A percentile compares a stretch with the other conserved stretches of the same genome.
Evolutionary conservation across 1,140 invertebrate species (phyloP).

Genomic region (Zaprionus nigranus): DNA sequence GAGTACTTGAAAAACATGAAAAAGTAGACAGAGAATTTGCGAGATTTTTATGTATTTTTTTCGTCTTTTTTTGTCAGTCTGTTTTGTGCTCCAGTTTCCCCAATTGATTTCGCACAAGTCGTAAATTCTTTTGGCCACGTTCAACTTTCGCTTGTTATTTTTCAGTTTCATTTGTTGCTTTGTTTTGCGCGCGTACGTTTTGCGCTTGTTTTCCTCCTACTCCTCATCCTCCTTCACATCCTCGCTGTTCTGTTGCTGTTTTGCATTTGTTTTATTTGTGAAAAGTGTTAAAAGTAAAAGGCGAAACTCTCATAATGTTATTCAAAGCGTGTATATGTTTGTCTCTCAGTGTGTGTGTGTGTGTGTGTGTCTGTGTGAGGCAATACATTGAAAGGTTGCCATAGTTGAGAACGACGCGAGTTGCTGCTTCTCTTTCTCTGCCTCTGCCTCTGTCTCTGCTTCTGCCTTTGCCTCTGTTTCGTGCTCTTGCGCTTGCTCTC

Average conservation of each 20-base stretch:
- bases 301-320: slow-evolving; percentile 75
- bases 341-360: slow-evolving; percentile 21
- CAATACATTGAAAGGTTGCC: slow-evolving; percentile 52
- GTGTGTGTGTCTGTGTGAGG: slow-evolving; percentile 33
- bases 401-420: slow-evolving; percentile 65
- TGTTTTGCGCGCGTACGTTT: slow-evolving; percentile 48
- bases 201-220: not conserved
- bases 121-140: slow-evolving; percentile 71
- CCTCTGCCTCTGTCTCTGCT: slow-evolving; percentile 32
- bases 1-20: slow-evolving; percentile 1
- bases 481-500: slow-evolving; percentile 48
- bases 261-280: slow-evolving; percentile 35
- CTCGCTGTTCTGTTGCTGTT: not conserved
- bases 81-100: slow-evolving; percentile 62
- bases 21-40: not conserved
- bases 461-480: slow-evolving; percentile 25
- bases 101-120: slow-evolving; percentile 76
- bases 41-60: slow-evolving; percentile 5
- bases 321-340: slow-evolving; percentile 65
- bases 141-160: slow-evolving; percentile 65
- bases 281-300: slow-evolving; percentile 70
- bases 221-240: slow-evolving; percentile 35
- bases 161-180: slow-evolving; percentile 43
- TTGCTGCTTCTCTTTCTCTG: slow-evolving; percentile 35
- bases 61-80: slow-evolving; percentile 2